Evolutionary conservation across 2,888 invertebrate species (phyloP).

Genomic region (Drosophila kambysellisi): DNA sequence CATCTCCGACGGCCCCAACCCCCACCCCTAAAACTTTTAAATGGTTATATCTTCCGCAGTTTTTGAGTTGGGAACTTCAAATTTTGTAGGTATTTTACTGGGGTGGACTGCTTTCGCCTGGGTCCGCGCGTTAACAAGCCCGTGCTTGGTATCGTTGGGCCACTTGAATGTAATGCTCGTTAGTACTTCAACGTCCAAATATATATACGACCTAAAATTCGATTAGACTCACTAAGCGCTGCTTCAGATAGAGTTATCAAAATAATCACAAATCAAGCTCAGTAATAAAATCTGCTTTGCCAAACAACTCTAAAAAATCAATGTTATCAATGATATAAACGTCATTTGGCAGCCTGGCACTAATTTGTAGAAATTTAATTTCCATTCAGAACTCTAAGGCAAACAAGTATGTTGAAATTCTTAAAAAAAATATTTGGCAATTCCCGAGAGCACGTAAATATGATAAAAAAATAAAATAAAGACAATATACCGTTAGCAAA

Average conservation of each 20-base stretch:
- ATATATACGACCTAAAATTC: no score
- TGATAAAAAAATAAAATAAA: no score
- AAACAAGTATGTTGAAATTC: background rate
- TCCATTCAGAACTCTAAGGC: background rate
- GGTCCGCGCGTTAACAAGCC: no score
- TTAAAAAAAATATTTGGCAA: background rate
- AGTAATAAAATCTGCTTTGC: background rate
- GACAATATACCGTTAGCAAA: background rate
- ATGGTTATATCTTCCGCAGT: no score
- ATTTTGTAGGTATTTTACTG: no score
- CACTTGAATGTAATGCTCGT: no score
- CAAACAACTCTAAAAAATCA: background rate
- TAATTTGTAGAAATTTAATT: background rate
- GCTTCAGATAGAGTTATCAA: background rate
- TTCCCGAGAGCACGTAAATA: constrained; percentile 12
- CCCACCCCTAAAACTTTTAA: no score
- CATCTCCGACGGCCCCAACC: no score
- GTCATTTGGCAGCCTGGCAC: background rate
- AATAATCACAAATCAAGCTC: background rate
- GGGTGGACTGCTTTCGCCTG: no score
- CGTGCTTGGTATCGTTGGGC: no score
- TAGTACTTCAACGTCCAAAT: no score
- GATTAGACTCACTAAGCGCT: background rate
- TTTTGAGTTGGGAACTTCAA: no score
- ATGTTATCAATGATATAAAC: background rate